phyloP scores from a whole-genome alignment of 2,797 vertebrate genomes.

The Dendrocincla tyrannina region DNA sequence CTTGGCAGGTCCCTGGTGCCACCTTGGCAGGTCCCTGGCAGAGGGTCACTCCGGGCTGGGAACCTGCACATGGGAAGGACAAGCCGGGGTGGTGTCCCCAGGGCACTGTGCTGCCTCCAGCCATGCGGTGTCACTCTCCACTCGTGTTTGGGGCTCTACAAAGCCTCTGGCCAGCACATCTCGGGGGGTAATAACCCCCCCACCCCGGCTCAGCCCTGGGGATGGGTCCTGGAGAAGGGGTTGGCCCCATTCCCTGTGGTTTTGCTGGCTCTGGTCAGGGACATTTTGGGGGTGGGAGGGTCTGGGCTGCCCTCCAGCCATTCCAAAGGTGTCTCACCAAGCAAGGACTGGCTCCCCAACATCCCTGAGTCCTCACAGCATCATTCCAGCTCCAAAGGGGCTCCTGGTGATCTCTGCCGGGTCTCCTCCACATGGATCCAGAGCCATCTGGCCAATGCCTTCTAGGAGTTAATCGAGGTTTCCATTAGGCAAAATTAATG shows the following conservation, averaged over 20 bases:
- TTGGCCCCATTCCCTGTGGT: neutral
- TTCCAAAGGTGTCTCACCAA: neutral
- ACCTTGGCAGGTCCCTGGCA: no score
- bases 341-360: neutral
- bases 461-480: neutral
- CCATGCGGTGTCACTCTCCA: neutral
- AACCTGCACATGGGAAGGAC: neutral
- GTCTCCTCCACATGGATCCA: accelerated
- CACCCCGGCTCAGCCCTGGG: neutral
- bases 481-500: neutral
- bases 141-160: neutral
- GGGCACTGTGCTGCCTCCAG: neutral
- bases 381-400: neutral
- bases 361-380: neutral
- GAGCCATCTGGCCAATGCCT: neutral
- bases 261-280: neutral
- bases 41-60: neutral
- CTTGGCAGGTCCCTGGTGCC: no score
- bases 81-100: accelerated
- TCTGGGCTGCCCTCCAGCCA: neutral
- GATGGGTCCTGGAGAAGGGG: accelerated
- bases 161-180: neutral
- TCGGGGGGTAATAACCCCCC: neutral
- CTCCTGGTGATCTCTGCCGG: accelerated
- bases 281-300: neutral